A percentile compares a stretch with the other conserved stretches of the same genome.
These are phyloP conservation scores for Epinephelus coioides DNA, from an alignment of 2,797 vertebrate species.

Conservation along the genomic window DNA sequence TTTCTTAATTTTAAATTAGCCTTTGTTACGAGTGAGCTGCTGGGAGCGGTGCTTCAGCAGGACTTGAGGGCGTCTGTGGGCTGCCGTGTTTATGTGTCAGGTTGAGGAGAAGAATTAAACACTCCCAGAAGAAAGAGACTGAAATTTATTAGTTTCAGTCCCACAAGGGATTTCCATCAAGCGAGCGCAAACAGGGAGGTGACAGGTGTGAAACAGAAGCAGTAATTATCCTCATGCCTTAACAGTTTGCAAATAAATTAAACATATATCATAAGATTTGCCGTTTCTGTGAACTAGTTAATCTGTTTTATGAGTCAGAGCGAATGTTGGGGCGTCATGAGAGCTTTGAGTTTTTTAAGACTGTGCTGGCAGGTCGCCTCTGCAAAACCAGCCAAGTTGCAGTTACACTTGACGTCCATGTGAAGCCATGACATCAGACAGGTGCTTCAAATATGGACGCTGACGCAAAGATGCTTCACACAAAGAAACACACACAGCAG, in stretches of 20 bases:
- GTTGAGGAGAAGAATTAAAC: slow-evolving; percentile 31
- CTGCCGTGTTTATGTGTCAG: slow-evolving; percentile 16
- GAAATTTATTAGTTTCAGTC: slow-evolving; percentile 28
- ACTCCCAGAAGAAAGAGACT: slow-evolving; percentile 29
- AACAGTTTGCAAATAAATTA: neutral
- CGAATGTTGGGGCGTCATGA: no score
- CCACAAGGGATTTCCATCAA: slow-evolving; percentile 22
- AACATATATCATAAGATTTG: no score
- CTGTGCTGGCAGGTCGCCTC: no score
- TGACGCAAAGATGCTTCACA: no score
- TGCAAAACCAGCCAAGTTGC: no score
- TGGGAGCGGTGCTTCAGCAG: neutral
- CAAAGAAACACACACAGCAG: no score
- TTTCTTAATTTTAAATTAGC: slow-evolving; percentile 56
- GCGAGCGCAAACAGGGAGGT: slow-evolving; percentile 18
- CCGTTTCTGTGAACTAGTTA: no score
- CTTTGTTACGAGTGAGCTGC: slow-evolving; percentile 31
- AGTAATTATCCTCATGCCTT: slow-evolving; percentile 21
- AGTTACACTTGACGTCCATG: no score
- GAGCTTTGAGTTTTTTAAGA: no score
- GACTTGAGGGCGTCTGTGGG: slow-evolving; percentile 18
- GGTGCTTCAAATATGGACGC: no score
- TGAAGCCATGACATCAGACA: no score
- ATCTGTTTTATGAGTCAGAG: no score
- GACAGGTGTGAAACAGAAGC: slow-evolving; percentile 26